Evolutionary conservation across 37 sponge, comb jelly and placozoan genomes (phyloP).

Genomic region (Cliona cf. orientalis): DNA sequence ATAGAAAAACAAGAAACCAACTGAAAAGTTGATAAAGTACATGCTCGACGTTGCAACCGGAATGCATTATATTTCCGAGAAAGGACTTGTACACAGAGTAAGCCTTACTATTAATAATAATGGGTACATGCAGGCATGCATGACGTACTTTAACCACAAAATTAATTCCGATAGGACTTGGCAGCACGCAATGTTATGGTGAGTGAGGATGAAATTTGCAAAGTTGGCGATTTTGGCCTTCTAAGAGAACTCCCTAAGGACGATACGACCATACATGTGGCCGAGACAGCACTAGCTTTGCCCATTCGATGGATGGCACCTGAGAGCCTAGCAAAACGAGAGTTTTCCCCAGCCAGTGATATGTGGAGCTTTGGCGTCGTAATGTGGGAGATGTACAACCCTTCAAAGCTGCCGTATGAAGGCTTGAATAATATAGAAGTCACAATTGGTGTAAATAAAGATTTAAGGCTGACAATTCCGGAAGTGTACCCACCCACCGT

Average conservation of each 20-base stretch:
- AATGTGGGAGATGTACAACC: slow-evolving; percentile 56
- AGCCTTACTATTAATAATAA: not conserved
- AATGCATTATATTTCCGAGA: slow-evolving; percentile 71
- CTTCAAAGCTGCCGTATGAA: slow-evolving; percentile 9
- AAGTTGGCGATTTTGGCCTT: slow-evolving; percentile 69
- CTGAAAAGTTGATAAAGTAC: slow-evolving; percentile 50
- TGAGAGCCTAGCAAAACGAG: slow-evolving; percentile 18
- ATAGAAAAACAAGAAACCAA: slow-evolving; percentile 6
- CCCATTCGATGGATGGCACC: slow-evolving; percentile 59
- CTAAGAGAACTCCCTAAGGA: slow-evolving; percentile 18
- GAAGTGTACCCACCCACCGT: not conserved
- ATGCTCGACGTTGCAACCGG: slow-evolving; percentile 66
- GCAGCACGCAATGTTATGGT: slow-evolving; percentile 42
- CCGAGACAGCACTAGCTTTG: not conserved
- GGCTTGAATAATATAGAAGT: not conserved
- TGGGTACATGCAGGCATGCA: not conserved
- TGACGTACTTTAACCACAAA: not conserved
- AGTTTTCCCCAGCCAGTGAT: slow-evolving; percentile 37
- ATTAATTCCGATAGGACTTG: not conserved
- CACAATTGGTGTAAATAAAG: not conserved
- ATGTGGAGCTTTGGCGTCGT: slow-evolving; percentile 35
- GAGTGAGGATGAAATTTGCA: slow-evolving; percentile 53
- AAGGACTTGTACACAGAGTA: slow-evolving; percentile 64
- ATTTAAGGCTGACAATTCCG: not conserved
- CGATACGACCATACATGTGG: not conserved